phyloP scores from a whole-genome alignment of 2,888 invertebrate species.

The Drosophila picticornis region DNA sequence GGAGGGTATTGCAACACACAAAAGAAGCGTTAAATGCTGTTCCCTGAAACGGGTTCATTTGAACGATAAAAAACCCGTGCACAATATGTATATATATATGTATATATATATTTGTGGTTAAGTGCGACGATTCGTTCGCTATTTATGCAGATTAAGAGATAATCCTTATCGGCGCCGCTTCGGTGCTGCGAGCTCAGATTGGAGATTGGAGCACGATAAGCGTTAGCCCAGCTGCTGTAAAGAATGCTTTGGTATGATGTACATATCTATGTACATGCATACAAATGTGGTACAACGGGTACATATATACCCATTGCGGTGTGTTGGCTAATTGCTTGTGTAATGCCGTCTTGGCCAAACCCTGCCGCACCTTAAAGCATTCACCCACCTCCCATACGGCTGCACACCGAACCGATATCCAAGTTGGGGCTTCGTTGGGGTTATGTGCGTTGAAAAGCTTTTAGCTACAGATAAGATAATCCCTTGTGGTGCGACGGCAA shows the following conservation, averaged over 20 bases:
- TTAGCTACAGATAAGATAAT: slow-evolving; percentile 80
- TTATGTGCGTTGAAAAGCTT: slow-evolving; percentile 44
- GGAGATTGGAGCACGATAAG: slow-evolving; percentile 37
- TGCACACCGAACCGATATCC: slow-evolving; percentile 37
- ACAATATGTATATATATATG: neutral
- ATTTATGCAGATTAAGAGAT: slow-evolving; percentile 83
- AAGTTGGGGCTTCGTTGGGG: slow-evolving; percentile 16
- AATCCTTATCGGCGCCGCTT: slow-evolving; percentile 77
- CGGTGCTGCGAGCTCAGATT: slow-evolving; percentile 51
- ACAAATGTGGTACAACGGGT: slow-evolving; percentile 1
- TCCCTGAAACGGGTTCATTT: slow-evolving; percentile 32
- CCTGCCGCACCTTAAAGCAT: slow-evolving; percentile 9
- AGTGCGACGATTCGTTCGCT: slow-evolving; percentile 52
- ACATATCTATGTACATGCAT: neutral
- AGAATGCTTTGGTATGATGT: slow-evolving; percentile 21
- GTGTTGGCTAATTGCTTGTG: slow-evolving; percentile 68
- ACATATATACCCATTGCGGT: slow-evolving; percentile 34
- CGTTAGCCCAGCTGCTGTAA: slow-evolving; percentile 13
- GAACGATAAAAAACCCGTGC: slow-evolving; percentile 33
- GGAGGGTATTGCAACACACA: neutral
- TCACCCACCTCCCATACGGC: neutral
- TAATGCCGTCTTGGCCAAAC: slow-evolving; percentile 53
- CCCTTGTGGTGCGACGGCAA: slow-evolving; percentile 60
- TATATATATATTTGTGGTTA: slow-evolving; percentile 24
- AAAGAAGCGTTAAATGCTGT: slow-evolving; percentile 4